A percentile compares a stretch with the other conserved stretches of the same genome.
phyloP scores from a whole-genome alignment of 1,140 invertebrate species.

The Chionoecetes opilio region DNA sequence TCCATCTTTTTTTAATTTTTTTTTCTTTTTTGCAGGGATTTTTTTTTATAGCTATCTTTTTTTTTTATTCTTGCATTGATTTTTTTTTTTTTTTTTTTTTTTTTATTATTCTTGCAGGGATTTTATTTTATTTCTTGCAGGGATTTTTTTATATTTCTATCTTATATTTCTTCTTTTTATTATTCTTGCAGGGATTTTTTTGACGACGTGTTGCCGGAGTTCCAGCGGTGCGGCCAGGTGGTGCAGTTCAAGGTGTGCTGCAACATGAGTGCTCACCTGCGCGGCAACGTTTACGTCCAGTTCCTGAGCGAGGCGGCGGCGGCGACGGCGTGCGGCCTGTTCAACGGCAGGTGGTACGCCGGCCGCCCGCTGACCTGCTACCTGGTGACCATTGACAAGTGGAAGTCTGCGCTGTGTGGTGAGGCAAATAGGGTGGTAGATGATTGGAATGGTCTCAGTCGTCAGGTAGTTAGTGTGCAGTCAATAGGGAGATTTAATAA shows the following conservation, averaged over 20 bases:
- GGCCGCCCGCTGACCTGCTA: conserved; percentile 92
- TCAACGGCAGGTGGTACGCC: conserved; percentile 96
- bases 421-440: no score
- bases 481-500: no score
- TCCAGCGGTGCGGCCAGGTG: conserved; percentile 91
- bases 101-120: no score
- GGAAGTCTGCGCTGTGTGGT: conserved; percentile 95
- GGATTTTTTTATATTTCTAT: no score
- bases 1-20: no score
- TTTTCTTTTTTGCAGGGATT: no score
- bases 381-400: conserved; percentile 91
- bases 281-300: conserved; percentile 96
- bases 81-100: no score
- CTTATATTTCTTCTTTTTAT: not conserved
- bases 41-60: no score
- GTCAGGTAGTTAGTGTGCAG: no score
- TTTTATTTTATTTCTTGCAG: no score
- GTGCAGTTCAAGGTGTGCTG: conserved; percentile 93
- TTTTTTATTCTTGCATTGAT: no score
- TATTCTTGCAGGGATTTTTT: conserved; percentile 90
- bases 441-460: no score
- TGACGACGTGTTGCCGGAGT: conserved; percentile 92
- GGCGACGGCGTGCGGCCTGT: conserved; percentile 88
- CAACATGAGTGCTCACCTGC: conserved; percentile 93
- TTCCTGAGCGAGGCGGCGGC: conserved; percentile 89